Conservation (phyloP, 2,113 vertebrate species). For the Dasypus novemcinctus region DNA sequence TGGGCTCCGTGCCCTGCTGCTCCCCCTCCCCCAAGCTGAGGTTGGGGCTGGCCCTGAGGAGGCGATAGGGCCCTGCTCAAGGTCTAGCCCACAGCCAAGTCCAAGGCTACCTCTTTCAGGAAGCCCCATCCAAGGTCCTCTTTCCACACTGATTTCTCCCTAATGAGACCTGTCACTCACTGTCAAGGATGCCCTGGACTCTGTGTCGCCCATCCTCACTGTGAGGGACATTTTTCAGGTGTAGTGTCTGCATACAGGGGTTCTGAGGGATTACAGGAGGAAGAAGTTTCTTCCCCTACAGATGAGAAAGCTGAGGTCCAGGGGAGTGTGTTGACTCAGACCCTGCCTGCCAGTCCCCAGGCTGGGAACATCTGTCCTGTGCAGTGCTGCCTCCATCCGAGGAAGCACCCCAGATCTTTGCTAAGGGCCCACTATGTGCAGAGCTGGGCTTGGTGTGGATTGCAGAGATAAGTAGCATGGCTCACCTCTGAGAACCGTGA, state of each 20-base stretch:
- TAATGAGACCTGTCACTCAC: not conserved
- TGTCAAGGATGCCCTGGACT: not conserved
- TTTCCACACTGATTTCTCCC: not conserved
- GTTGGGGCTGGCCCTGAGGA: not conserved
- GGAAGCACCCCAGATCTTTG: not conserved
- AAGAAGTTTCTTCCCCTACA: not conserved
- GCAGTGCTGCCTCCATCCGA: too few relatives aligned
- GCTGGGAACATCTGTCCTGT: not conserved
- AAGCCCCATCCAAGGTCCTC: not conserved
- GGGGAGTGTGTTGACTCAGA: not conserved
- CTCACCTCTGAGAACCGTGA: not conserved
- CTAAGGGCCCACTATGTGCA: conserved; percentile 9
- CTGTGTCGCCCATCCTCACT: not conserved
- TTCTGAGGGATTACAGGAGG: not conserved
- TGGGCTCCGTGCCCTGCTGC: not conserved
- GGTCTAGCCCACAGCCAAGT: conserved; percentile 62
- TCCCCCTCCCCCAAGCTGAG: not conserved
- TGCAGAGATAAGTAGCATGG: not conserved
- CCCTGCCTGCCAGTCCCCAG: not conserved
- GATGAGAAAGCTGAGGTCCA: not conserved
- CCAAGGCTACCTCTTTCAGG: conserved; percentile 59
- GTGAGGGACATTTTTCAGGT: not conserved
- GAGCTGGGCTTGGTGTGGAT: conserved; percentile 79
- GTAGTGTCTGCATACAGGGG: not conserved
- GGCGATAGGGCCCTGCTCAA: not conserved